Evolutionary conservation across 2,888 invertebrate genomes (phyloP).

Genomic region (Nomada hirtipes): DNA sequence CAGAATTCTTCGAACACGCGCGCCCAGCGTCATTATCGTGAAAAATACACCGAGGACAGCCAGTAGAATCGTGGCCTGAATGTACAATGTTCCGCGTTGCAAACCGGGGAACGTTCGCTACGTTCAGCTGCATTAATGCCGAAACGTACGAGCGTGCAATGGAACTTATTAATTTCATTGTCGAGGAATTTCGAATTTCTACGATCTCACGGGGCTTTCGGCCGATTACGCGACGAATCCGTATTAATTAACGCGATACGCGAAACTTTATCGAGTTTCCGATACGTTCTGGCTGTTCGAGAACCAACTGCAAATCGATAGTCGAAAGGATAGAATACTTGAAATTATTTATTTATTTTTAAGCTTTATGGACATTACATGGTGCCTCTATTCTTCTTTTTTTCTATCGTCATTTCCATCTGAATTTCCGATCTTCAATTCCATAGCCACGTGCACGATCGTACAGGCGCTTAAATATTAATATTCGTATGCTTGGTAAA

Average conservation of each 20-base stretch:
- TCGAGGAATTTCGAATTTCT: slow-evolving; percentile 37
- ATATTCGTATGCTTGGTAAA: slow-evolving; percentile 33
- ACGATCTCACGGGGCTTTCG: slow-evolving; percentile 46
- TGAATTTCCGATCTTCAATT: background rate
- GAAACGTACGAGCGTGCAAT: slow-evolving; percentile 13
- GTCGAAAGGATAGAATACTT: too few relatives aligned
- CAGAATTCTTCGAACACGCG: slow-evolving; percentile 4
- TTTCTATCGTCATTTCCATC: too few relatives aligned
- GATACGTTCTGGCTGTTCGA: background rate
- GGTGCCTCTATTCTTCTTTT: too few relatives aligned
- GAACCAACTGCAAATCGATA: background rate
- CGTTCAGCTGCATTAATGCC: slow-evolving; percentile 38
- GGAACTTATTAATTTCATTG: slow-evolving; percentile 55
- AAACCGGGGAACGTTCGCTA: background rate
- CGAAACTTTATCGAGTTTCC: slow-evolving; percentile 1
- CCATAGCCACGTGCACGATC: background rate
- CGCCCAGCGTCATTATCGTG: background rate
- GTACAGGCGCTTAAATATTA: slow-evolving; percentile 23
- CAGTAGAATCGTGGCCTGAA: slow-evolving; percentile 14
- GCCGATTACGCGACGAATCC: slow-evolving; percentile 47
- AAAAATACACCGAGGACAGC: slow-evolving; percentile 32
- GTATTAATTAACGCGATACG: slow-evolving; percentile 52
- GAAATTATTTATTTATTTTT: too few relatives aligned
- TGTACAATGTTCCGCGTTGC: slow-evolving; percentile 10
- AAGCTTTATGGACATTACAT: too few relatives aligned